Evolutionary conservation across 2,113 vertebrate species (phyloP).

Genomic region (Gopherus evgoodei): DNA sequence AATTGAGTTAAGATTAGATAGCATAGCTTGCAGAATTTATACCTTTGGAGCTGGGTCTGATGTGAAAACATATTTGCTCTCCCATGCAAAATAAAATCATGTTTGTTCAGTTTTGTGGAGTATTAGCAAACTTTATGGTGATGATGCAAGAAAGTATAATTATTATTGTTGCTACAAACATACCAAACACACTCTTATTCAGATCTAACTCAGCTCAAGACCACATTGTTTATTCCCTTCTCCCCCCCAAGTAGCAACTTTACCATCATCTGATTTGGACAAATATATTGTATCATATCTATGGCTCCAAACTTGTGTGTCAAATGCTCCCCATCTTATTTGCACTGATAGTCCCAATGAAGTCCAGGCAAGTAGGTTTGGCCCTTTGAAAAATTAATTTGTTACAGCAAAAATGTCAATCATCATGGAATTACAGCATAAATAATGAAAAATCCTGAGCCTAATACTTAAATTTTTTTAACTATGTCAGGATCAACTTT

Average conservation of each 20-base stretch:
- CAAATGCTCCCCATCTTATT: background rate
- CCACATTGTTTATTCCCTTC: background rate
- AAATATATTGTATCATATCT: background rate
- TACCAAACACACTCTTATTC: background rate
- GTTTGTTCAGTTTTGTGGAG: background rate
- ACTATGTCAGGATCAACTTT: background rate
- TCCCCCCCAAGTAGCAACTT: background rate
- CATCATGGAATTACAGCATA: background rate
- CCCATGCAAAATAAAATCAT: background rate
- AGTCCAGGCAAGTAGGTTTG: background rate
- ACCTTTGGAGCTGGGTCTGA: background rate
- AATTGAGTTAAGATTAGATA: background rate
- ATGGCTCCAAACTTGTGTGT: background rate
- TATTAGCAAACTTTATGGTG: background rate
- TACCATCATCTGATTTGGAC: background rate
- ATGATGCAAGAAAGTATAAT: no score
- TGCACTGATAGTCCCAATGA: no score
- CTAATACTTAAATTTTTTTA: background rate
- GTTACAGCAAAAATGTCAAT: background rate
- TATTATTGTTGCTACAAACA: background rate
- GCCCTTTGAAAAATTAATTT: background rate
- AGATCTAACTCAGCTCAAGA: background rate
- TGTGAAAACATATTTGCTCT: background rate
- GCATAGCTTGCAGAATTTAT: background rate
- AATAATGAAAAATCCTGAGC: background rate